Base-by-base conservation (phyloP, 23 tunicate genomes). In the Styela plicata region DNA sequence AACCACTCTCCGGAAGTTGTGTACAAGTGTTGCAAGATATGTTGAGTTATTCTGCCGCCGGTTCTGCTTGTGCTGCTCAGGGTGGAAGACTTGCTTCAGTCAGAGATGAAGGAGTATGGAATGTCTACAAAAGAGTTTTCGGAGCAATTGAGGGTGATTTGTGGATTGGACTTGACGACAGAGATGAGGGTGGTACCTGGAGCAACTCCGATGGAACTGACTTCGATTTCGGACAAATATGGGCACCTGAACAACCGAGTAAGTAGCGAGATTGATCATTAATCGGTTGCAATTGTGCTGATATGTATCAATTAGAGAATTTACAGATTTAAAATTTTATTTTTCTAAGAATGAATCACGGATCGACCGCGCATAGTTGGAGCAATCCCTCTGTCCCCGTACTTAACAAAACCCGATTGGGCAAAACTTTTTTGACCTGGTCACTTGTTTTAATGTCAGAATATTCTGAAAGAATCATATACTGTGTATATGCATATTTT, bases 181-280 rank as follows among this genome's bases (percentile, higher is more conserved):
- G 87, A 34, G 89, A 65, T 20, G 82, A 78, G 36, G 91, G 74
- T 29, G 91, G 91, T 17, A 63, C 80, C 16, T 92, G 84, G 85
- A 69, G 74, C 1, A 83, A 85, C 82, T 93, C 98, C 18, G 93
- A 93, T 34, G 89, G 87, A 37, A 74, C 82, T 24, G 74, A 36
- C 33, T 86, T 93, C 63, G 67, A 66, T 2, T 82, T 53, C 79
- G 61, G 52, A 1, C 89, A 75, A 10, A 76, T 79, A 25, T 93
- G 98, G 98, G 98, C 82, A 0, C 70, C 31, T 10, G 89, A 57
- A 1, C 79, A 83, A 75, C 98, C 98, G 68, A 89, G 98, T 88
- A 83, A 69, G 13, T 44, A 44, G 13, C n/a, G n/a, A n/a, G n/a
- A n/a, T n/a, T n/a, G n/a, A n/a, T n/a, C n/a, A n/a, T n/a, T n/a